Evolutionary conservation across 1,140 invertebrate species (phyloP), one percentile per base, ranked within the genome.

Genomic region (Gonatopus flavifemur): DNA sequence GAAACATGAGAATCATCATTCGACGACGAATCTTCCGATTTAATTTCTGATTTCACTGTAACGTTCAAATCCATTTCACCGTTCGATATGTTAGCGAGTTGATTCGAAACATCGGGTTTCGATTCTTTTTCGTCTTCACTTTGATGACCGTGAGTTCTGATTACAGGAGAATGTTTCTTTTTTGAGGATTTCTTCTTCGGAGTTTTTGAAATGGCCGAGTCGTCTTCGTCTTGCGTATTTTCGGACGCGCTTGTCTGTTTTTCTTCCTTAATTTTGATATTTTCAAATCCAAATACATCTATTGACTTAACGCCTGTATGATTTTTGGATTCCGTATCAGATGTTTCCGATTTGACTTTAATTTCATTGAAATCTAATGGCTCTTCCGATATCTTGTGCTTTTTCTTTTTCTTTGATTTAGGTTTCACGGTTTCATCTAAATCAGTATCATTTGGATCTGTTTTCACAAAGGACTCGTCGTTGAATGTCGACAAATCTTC

Each of bases 131-230:
- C n/a, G n/a, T n/a, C n/a, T n/a, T n/a, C n/a, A n/a, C n/a, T n/a
- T n/a, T n/a, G n/a, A n/a, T n/a, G n/a, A n/a, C n/a, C n/a, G n/a
- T n/a, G n/a, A n/a, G n/a, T n/a, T n/a, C n/a, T n/a, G n/a, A n/a
- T n/a, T n/a, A n/a, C n/a, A n/a, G n/a, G n/a, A n/a, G n/a, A n/a
- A n/a, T n/a, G n/a, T n/a, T n/a, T n/a, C n/a, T n/a, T n/a, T n/a
- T n/a, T n/a, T n/a, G n/a, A n/a, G n/a, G n/a, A n/a, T 24, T 55
- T 55, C 22, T 55, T 43, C 39, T 50, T 42, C 20, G 13, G 16
- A 25, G 21, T 15, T n/a, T n/a, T n/a, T n/a, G n/a, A n/a, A n/a
- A n/a, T n/a, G n/a, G n/a, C n/a, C n/a, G n/a, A n/a, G 5, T 35
- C 24, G 25, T 22, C 9, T 36, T 36, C 13, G 12, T 50, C 28